These are phyloP conservation scores for Lathamus discolor DNA, from an alignment of 2,113 vertebrate species.

Conservation along the genomic window DNA sequence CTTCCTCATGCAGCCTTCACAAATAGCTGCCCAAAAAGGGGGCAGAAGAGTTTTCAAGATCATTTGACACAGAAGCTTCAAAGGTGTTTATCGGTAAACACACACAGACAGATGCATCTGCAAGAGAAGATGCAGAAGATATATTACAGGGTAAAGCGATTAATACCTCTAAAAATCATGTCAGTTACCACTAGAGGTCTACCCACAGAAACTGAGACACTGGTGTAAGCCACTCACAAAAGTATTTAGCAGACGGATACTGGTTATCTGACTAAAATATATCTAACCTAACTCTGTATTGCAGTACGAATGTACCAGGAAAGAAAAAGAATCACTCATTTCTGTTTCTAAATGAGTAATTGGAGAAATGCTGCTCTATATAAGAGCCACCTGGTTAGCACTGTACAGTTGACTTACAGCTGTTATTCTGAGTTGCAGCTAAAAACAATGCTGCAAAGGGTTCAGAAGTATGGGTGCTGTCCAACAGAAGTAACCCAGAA, in stretches of 20 bases:
- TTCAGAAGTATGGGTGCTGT: background rate
- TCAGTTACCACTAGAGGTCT: background rate
- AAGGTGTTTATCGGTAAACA: background rate
- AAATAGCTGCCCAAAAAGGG: background rate
- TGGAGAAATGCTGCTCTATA: background rate
- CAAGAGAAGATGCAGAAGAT: background rate
- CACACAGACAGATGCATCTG: background rate
- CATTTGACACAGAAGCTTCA: background rate
- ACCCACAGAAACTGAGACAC: background rate
- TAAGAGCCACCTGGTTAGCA: background rate
- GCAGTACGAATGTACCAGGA: background rate
- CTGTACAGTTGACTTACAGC: background rate
- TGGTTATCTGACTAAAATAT: background rate
- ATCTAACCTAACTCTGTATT: background rate
- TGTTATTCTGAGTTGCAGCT: background rate
- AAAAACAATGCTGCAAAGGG: background rate
- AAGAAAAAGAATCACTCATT: background rate
- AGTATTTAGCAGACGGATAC: background rate
- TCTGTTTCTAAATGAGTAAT: background rate
- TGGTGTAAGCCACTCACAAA: background rate
- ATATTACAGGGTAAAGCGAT: background rate
- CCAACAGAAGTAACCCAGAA: background rate
- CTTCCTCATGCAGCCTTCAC: background rate
- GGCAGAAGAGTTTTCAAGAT: background rate
- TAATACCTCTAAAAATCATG: background rate